Base-by-base conservation (phyloP, 2,113 vertebrate genomes). In the Callocephalon fimbriatum region DNA sequence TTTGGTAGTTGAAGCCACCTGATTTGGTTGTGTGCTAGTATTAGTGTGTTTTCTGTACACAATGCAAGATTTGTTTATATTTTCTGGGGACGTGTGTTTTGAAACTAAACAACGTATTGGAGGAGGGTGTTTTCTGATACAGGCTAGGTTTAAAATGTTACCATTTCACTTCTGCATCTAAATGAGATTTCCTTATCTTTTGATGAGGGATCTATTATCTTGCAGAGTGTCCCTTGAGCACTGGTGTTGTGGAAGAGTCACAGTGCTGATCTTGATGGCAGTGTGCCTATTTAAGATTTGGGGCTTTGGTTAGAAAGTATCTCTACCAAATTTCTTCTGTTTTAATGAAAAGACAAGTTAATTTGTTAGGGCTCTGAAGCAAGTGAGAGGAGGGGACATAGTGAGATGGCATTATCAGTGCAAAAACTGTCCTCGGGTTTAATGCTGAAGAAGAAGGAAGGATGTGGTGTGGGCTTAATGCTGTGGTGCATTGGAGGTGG, bases 161-260 rank as follows among this genome's bases (percentile, higher is more conserved):
- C 73, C 65, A 15, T 78, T 95, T 93, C 75, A 72, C 27, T 96
- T 91, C 88, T 97, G 97, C 94, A 95, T 97, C 92, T 95, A 95
- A 97, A 97, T 96, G 80, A 96, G 94, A 89, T 97, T 92, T 89
- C 70, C 91, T 97, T 97, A 97, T 97, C 97, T 97, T 85, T 61
- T 32, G 86, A 94, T 95, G 70, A 95, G 94, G 65, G 32, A 15
- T 95, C 88, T 95, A 84, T 97, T 97, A 90, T 95, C 89, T 85
- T 85, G 54, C 65, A 73, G 67, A 44, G 27, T 75, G 88, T 94
- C 94, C 83, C 91, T 80, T 89, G 92, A 95, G 94, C 73, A 35
- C 44, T 2, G 0, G 16, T 79, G 61, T 62, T 42, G 37, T 65
- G 62, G 81, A 93, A 50, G 84, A 48, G 77, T 91, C 58, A 50